Percentiles rank a stretch among this genome's conserved stretches.
Evolutionary conservation across 2,888 invertebrate genomes (phyloP).

Genomic region (Portevinia maculata): DNA sequence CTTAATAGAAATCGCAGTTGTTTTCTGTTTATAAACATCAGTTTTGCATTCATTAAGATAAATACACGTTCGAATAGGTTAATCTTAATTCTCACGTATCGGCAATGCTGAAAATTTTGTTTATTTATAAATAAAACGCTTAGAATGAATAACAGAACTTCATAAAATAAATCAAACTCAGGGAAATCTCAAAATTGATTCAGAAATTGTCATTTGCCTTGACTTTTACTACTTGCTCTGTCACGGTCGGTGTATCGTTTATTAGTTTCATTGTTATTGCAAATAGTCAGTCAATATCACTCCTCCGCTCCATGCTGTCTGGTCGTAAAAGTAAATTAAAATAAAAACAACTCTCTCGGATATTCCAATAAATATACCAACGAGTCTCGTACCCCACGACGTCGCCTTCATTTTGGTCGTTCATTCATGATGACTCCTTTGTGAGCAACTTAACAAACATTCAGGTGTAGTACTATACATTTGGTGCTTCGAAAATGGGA

Average conservation of each 20-base stretch:
- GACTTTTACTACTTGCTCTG: slow-evolving; percentile 38
- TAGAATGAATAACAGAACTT: not conserved
- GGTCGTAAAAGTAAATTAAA: slow-evolving; percentile 54
- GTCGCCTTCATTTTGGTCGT: slow-evolving; percentile 17
- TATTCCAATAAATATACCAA: slow-evolving; percentile 52
- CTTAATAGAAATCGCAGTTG: not conserved
- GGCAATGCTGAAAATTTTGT: not conserved
- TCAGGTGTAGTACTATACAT: slow-evolving; percentile 48
- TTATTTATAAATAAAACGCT: too few species aligned
- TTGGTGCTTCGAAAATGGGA: slow-evolving; percentile 19
- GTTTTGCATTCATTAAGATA: slow-evolving; percentile 3
- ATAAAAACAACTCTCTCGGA: slow-evolving; percentile 47
- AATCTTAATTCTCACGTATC: not conserved
- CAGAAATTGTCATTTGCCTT: slow-evolving; percentile 10
- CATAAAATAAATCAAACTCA: not conserved
- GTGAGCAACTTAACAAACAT: slow-evolving; percentile 23
- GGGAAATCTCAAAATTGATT: slow-evolving; percentile 6
- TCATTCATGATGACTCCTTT: slow-evolving; percentile 19
- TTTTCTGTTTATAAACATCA: slow-evolving; percentile 29
- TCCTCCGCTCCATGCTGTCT: not conserved
- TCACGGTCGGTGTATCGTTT: slow-evolving; percentile 33
- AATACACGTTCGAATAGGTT: not conserved
- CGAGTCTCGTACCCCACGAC: not conserved
- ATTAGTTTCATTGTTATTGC: slow-evolving; percentile 58
- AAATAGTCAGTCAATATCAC: slow-evolving; percentile 27